phyloP scores from a whole-genome alignment of 30 jellyfish, hydroid and myxozoan species.

The Aurelia coerulea region DNA sequence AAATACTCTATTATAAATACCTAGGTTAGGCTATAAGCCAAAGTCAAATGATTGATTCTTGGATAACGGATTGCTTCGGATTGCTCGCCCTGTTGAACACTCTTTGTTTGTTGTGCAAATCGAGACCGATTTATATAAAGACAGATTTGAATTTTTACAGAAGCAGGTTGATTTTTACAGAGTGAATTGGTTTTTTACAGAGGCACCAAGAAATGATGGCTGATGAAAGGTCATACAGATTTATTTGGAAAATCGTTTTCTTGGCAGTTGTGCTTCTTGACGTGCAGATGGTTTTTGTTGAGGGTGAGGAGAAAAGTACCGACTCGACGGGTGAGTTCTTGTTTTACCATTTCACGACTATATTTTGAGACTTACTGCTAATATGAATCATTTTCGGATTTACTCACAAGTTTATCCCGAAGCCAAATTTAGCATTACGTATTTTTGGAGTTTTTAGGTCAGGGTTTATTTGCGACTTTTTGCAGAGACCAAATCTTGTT shows the following conservation, averaged over 20 bases:
- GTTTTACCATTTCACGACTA: not conserved
- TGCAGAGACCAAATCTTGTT: no score
- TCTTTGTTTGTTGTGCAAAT: no score
- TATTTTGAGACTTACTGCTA: no score
- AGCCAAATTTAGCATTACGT: no score
- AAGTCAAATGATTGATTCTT: not conserved
- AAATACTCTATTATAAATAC: not conserved
- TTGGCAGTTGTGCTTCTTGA: conserved; percentile 1
- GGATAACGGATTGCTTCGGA: not conserved
- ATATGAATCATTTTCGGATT: no score
- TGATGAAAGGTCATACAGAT: not conserved
- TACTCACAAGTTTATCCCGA: no score
- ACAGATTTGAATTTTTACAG: no score
- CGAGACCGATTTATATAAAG: no score
- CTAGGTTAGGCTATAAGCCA: conserved; percentile 11
- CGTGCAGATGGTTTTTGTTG: not conserved
- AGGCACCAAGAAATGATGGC: not conserved
- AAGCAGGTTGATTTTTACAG: no score
- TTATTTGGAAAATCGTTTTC: conserved; percentile 4
- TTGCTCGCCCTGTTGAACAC: not conserved
- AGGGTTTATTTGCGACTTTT: no score
- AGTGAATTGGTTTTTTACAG: no score
- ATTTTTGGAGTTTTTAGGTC: no score
- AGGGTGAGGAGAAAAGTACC: not conserved
- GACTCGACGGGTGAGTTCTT: not conserved